Percentiles rank a stretch among this genome's conserved stretches.
Conservation (phyloP, 2,797 vertebrate species). For the Pelodytes ibericus region DNA sequence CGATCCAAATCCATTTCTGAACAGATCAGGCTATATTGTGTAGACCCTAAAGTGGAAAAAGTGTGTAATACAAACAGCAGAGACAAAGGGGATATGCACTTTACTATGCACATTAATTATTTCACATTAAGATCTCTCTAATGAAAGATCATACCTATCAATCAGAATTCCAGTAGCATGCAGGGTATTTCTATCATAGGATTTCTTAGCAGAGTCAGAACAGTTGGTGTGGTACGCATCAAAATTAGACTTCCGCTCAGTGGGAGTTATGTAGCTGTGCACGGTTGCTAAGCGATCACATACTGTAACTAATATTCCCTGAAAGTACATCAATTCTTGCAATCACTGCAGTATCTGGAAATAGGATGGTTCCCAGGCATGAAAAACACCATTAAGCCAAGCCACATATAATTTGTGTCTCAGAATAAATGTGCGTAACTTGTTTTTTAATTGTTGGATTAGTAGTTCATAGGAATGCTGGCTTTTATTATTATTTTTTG, state of each 20-base stretch:
- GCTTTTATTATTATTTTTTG: too few species aligned
- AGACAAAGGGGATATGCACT: too few species aligned
- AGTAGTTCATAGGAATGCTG: too few species aligned
- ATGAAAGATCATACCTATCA: too few species aligned
- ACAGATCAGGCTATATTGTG: too few species aligned
- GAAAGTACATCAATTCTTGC: slow-evolving; percentile 34
- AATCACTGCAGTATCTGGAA: background rate
- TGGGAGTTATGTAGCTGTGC: slow-evolving; percentile 25
- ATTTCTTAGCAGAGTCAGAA: slow-evolving; percentile 12
- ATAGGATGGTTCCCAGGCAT: slow-evolving; percentile 9
- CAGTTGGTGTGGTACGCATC: slow-evolving; percentile 5
- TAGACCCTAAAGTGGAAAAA: too few species aligned
- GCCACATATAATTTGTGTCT: slow-evolving; percentile 11
- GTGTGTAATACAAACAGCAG: too few species aligned
- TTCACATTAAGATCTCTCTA: too few species aligned
- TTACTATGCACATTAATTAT: too few species aligned
- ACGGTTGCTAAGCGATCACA: slow-evolving; percentile 45
- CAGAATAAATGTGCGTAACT: background rate
- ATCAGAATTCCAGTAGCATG: too few species aligned
- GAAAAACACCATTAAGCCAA: slow-evolving; percentile 4
- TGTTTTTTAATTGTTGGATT: slow-evolving; percentile 2
- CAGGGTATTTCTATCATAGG: slow-evolving; percentile 1
- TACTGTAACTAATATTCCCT: slow-evolving; percentile 42
- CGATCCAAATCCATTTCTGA: too few species aligned
- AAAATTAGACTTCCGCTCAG: slow-evolving; percentile 20